Evolutionary conservation across 2,888 invertebrate genomes (phyloP), one percentile per base, ranked within the genome.

Genomic region (Micoletzkya japonica): DNA sequence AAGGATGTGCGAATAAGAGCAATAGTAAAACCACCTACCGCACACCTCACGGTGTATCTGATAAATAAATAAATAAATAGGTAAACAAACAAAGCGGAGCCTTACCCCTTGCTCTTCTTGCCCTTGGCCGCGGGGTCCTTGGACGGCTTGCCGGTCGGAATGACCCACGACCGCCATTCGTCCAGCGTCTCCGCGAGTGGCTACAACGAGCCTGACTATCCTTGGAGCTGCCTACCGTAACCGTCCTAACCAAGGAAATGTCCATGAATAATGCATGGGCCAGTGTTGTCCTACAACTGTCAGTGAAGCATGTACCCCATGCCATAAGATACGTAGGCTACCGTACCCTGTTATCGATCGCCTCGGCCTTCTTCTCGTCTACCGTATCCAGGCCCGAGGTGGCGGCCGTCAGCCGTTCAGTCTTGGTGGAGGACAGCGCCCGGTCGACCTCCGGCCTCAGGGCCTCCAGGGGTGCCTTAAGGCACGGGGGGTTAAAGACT

Each of bases 171-270:
- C 4, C 75, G 71, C 76, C 76, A 76, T 52, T 75, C 73, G 34
- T 72, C 73, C 50, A 73, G 54, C 7, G 74, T 76, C 56, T 78
- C 76, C 44, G 74, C 6, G 32, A 78, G 69, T 36, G 77, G 69
- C 61, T 76, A 69, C 32, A 70, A 58, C 24, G 10, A 4, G 3
- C 34, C 28, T 32, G 6, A 3, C 66, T 32, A 7, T 34, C 1
- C 10, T 6, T 39, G 39, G 39, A 17, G 39, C 7, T 39, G 39
- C 7, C 39, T 10, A 10, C 7, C 17, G 7, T 39, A 39, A 39
- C 7, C 17, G 39, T 39, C 17, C 7, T 6, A 10, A 39, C 39
- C 39, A 39, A 39, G 17, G n/a, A n/a, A n/a, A n/a, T n/a, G 10
- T 39, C 39, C 39, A 39, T 39, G 10, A 10, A 17, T 6, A 39